Evolutionary conservation across 2,113 vertebrate species (phyloP), one percentile per base, ranked within the genome.

Genomic region (Semnopithecus entellus): DNA sequence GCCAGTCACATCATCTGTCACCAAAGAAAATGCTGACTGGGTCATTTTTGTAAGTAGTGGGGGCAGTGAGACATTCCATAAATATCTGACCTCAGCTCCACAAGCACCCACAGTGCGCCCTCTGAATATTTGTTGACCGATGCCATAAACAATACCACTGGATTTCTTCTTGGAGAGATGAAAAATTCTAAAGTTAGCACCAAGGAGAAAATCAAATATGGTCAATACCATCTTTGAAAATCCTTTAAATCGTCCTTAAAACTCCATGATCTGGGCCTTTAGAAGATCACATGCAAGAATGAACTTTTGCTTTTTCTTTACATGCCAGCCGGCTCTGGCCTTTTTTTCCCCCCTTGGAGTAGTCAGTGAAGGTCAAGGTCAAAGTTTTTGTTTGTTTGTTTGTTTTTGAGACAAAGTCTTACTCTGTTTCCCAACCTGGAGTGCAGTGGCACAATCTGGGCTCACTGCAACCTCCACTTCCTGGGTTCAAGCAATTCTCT

Each of bases 131-230:
- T 22, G 45, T 8, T 57, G 40, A 78, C 25, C 23, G 40, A 35
- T 0, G 6, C 30, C 38, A 30, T 1, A 48, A 11, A 66, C 3
- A 25, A 16, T 3, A 4, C 22, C 0, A 6, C 8, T 59, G 23
- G 27, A 52, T 40, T 87, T 68, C 88, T 52, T 57, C 38, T 64
- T 2, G 9, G 16, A 18, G 73, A 6, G 7, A 52, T 13, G 52
- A 32, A 61, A 93, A 76, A 48, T 23, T 9, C 40, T 25, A 55
- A 30, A n/a, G 90, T 25, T 32, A 83, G 90, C 43, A 30, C 5
- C 1, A 3, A 52, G 40, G 40, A 79, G 59, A 61, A 45, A 94
- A 14, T 59, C 52, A n/a, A 72, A 14, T 0, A 35, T 1, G 18
- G 64, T 86, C 43, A 64, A 3, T 4, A 30, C 32, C 16, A n/a